Conservation (phyloP, 2,797 vertebrate genomes). For the Nyctibius grandis region DNA sequence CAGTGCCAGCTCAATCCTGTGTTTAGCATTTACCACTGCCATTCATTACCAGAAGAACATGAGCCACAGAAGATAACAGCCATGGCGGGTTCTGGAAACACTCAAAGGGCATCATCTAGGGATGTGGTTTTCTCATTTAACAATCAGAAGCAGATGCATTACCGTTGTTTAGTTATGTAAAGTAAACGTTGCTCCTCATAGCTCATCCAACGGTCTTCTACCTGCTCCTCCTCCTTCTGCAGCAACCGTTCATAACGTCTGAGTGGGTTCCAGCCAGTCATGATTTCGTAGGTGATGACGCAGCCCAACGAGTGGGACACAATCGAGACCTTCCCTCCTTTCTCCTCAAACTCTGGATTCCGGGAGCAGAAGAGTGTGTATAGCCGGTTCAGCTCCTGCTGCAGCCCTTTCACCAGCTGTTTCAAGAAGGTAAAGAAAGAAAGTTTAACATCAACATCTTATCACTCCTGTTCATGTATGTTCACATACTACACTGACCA, state of each 20-base stretch:
- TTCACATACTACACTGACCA: not conserved
- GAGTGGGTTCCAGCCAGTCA: constrained; percentile 97
- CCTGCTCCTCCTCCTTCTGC: constrained; percentile 85
- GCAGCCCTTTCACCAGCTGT: constrained; percentile 95
- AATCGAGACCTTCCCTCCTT: constrained; percentile 93
- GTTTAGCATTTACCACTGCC: not conserved
- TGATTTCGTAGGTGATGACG: constrained; percentile 97
- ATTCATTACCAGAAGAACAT: not conserved
- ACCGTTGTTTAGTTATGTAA: constrained; percentile 86
- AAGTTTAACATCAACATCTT: not conserved
- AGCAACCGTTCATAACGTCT: constrained; percentile 88
- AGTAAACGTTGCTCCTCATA: constrained; percentile 87
- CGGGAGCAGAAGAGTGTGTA: constrained; percentile 95
- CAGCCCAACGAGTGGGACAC: constrained; percentile 97
- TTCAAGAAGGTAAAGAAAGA: not conserved
- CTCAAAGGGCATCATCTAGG: too few species aligned
- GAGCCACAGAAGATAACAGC: not conserved
- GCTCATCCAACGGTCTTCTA: constrained; percentile 83
- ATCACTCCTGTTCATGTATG: not conserved
- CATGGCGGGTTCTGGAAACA: not conserved
- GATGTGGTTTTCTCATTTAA: not conserved
- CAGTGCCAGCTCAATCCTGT: not conserved
- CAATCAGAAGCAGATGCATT: not conserved
- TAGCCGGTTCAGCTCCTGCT: constrained; percentile 92
- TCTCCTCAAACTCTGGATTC: constrained; percentile 91